Percentiles rank a stretch among this genome's conserved stretches.
Conservation (phyloP, 2,113 vertebrate species). For the Euleptes europaea region DNA sequence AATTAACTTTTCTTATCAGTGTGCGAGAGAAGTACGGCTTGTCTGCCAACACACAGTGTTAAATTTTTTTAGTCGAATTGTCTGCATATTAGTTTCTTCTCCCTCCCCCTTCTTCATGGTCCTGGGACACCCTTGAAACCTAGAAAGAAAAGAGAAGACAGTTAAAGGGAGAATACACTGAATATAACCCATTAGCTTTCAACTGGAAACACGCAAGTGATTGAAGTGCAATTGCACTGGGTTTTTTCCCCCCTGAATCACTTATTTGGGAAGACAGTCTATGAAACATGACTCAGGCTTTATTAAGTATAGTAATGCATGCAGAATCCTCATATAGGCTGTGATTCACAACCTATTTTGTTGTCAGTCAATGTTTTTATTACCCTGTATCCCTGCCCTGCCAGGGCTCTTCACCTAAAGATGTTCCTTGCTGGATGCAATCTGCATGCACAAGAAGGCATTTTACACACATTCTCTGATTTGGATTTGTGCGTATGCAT, state of each 20-base stretch:
- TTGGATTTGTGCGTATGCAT: background rate
- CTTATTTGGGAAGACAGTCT: background rate
- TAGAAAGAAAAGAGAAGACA: conserved; percentile 41
- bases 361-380: no score
- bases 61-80: conserved; percentile 58
- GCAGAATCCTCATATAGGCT: background rate
- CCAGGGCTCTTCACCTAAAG: background rate
- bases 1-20: conserved; percentile 73
- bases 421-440: background rate
- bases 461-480: background rate
- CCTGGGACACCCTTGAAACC: conserved; percentile 48
- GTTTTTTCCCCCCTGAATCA: background rate
- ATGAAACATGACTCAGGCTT: background rate
- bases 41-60: conserved; percentile 52
- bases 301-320: background rate
- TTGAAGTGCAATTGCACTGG: background rate
- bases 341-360: background rate
- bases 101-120: background rate
- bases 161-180: conserved; percentile 48
- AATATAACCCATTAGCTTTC: conserved; percentile 18
- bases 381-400: no score
- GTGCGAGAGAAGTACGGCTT: conserved; percentile 54
- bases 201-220: background rate
- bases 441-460: background rate
- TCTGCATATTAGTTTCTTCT: conserved; percentile 45